Evolutionary conservation across 2,797 vertebrate genomes (phyloP), one percentile per base, ranked within the genome.

Genomic region (Craterocephalus amniculus): DNA sequence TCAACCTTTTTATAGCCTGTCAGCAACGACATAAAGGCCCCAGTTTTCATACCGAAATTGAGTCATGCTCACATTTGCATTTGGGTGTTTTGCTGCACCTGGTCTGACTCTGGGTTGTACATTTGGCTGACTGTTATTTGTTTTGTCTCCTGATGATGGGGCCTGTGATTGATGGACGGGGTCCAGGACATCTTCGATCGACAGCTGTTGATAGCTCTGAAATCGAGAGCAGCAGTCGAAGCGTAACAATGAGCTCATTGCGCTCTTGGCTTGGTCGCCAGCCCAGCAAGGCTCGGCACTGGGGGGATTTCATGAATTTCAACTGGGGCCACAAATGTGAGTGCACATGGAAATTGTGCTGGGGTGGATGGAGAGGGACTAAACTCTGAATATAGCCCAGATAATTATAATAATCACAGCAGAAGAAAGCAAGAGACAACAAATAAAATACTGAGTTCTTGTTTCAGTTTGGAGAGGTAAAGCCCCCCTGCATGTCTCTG

Each of bases 191-290:
- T 94, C 93, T 95, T 88, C 92, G 89, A 95, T 95, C 92, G 93
- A 94, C 94, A 95, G 94, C 94, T 95, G 94, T 94, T 95, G 94
- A 94, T 95, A 93, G 93, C 94, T 94, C 90, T 91, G 91, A 93
- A 94, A 94, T 93, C 90, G 91, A 93, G 91, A 91, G 89, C 90
- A 90, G 91, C 94, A 92, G 92, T 93, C 93, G 87, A 90, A 94
- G 94, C 92, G 93, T 93, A 95, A 94, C 94, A 93, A 94, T 93
- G 92, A 94, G 93, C 93, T 94, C 94, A 94, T 93, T 93, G 94
- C 92, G 90, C 86, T 93, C 83, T 91, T 91, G 86, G 90, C 90
- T 93, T 87, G 84, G 91, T 88, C 84, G 86, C 86, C 91, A 86
- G 91, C 92, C 89, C 93, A 87, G 89, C 90, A 89, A 89, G 88